Evolutionary conservation across 2,113 vertebrate species (phyloP), one percentile per base, ranked within the genome.

Genomic region (Rhadina sibilatrix): DNA sequence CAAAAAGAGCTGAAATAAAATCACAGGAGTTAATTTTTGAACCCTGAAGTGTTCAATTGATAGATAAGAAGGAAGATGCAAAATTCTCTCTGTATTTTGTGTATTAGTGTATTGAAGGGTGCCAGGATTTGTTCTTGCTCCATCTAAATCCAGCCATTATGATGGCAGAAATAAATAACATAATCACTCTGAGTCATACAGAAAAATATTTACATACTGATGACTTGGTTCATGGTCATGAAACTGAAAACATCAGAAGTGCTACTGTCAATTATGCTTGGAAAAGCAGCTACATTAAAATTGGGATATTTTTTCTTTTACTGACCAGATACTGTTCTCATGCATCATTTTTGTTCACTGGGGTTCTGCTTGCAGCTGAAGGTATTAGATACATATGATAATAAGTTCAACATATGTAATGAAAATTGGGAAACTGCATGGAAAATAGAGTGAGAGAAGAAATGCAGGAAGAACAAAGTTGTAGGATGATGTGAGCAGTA

Each of bases 141-240:
- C 24, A 33, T 87, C 79, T 88, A 33, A 91, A 79, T 33, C 78
- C 60, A 66, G 33, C 52, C 35, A 47, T 89, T 84, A 57, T 65
- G 72, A n/a, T 91, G 44, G 54, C 66, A 66, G 56, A 72, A 91
- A 84, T 87, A 84, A 89, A 87, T 90, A 91, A 76, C 47, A 64
- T 80, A 75, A 59, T 89, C 25, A 22, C 38, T 68, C 47, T 76
- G 94, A 91, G 44, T 85, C 40, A 69, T 47, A 68, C 21, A 64
- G 50, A 59, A 81, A 90, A 95, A 89, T 92, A 93, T 83, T 93
- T 87, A 84, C 61, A 30, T 87, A 70, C 46, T 81, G 47, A 91
- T 87, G 13, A 42, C 14, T 90, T 63, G 23, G 6, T 89, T 89
- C 35, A 10, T 3, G 2, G 25, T 91, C 71, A 22, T 52, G 54